Percentiles rank a stretch among this genome's conserved stretches.
Evolutionary conservation across 1,140 invertebrate genomes (phyloP).

Genomic region (Ericerus pela): DNA sequence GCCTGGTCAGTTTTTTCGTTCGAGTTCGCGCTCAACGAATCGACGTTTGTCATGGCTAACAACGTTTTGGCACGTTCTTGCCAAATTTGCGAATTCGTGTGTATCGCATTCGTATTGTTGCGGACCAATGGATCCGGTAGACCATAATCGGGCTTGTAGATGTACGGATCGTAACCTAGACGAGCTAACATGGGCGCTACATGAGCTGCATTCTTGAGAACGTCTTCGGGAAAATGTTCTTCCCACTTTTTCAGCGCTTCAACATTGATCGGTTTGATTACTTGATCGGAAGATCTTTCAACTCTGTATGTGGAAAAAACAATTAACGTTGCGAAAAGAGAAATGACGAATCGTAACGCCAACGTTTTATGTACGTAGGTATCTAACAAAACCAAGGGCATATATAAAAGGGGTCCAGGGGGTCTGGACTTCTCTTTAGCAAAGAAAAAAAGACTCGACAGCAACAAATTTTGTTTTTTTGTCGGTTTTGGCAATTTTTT

Average conservation of each 20-base stretch:
- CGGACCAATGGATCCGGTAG: slow-evolving; percentile 68
- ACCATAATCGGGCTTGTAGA: slow-evolving; percentile 86
- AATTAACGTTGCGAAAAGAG: not conserved
- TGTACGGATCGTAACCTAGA: slow-evolving; percentile 85
- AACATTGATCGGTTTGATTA: slow-evolving; percentile 93
- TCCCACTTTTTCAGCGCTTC: slow-evolving; percentile 96
- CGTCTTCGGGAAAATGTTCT: slow-evolving; percentile 72
- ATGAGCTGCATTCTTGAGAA: slow-evolving; percentile 68
- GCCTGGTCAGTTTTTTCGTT: too few species aligned
- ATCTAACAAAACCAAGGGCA: too few species aligned
- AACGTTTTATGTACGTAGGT: not conserved
- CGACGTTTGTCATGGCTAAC: too few species aligned
- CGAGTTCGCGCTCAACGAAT: too few species aligned
- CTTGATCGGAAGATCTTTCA: slow-evolving; percentile 95
- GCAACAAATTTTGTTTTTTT: too few species aligned
- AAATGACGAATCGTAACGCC: too few species aligned
- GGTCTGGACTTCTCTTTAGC: not conserved
- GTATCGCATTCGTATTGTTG: slow-evolving; percentile 50
- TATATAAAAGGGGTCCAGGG: not conserved
- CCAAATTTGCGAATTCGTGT: slow-evolving; percentile 26
- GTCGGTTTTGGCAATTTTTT: too few species aligned
- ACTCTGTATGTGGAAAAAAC: slow-evolving; percentile 48
- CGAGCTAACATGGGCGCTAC: slow-evolving; percentile 53
- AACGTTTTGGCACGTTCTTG: slow-evolving; percentile 19
- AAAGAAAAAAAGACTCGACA: too few species aligned